Evolutionary conservation across 2,888 invertebrate species (phyloP).

Genomic region (Vannuccia rotundouncinata): DNA sequence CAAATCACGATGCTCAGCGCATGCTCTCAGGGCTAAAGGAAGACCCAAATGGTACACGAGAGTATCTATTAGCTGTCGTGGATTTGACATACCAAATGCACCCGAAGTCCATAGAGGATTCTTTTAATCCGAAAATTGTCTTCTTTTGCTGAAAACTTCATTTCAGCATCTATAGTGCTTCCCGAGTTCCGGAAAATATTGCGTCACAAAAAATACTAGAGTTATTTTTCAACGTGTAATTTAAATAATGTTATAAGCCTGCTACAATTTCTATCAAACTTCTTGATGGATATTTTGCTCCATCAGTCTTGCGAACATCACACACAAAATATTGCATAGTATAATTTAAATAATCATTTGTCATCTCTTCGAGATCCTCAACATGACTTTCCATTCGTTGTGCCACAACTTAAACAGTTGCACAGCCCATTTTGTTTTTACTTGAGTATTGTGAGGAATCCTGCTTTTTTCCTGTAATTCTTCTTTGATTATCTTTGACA

Average conservation of each 20-base stretch:
- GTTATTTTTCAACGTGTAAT: not conserved
- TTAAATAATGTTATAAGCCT: not conserved
- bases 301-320: not conserved
- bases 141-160: not conserved
- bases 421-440: not conserved
- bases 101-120: not conserved
- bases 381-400: not conserved
- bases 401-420: not conserved
- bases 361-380: not conserved
- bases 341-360: not conserved
- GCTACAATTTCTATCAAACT: not conserved
- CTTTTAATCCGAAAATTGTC: not conserved
- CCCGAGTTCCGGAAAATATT: not conserved
- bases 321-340: not conserved
- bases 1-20: not conserved
- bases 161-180: not conserved
- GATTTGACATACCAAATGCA: not conserved
- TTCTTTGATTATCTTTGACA: not conserved
- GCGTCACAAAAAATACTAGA: not conserved
- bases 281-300: not conserved
- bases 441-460: not conserved
- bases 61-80: not conserved
- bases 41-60: not conserved
- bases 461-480: not conserved
- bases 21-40: not conserved